Percentiles rank a stretch among this genome's conserved stretches.
Evolutionary conservation across 1,140 invertebrate species (phyloP).

Genomic region (Pinna nobilis): DNA sequence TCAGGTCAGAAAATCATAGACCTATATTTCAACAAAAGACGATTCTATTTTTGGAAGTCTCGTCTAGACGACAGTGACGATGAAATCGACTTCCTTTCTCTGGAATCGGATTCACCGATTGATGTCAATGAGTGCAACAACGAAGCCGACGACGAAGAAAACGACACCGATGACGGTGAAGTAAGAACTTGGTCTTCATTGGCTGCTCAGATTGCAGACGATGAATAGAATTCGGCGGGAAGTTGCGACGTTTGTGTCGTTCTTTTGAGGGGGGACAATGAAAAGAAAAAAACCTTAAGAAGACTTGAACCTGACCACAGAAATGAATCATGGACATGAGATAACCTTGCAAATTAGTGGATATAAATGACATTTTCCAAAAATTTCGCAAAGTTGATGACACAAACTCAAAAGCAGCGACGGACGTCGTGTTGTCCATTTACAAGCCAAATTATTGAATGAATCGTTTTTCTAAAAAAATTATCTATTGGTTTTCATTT

Average conservation of each 20-base stretch:
- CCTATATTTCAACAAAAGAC: constrained; percentile 2
- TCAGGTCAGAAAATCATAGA: constrained; percentile 21
- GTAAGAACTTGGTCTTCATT: constrained; percentile 28
- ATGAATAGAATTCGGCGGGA: background rate
- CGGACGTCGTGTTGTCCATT: background rate
- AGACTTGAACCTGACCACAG: background rate
- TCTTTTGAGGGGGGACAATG: background rate
- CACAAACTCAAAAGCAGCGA: background rate
- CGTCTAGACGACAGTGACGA: constrained; percentile 33
- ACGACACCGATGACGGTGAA: too few species aligned
- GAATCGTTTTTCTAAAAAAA: too few species aligned
- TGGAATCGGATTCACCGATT: background rate
- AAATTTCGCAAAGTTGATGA: background rate
- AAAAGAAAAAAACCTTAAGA: background rate
- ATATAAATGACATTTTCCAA: background rate
- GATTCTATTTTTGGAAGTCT: constrained; percentile 19
- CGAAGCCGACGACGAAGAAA: constrained; percentile 11
- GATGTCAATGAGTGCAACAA: background rate
- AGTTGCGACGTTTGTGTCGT: background rate
- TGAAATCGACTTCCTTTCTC: constrained; percentile 25
- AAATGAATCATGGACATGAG: background rate
- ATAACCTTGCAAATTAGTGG: background rate
- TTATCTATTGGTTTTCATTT: too few species aligned
- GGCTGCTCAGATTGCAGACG: constrained; percentile 15
- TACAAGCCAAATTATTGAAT: too few species aligned